A percentile compares a stretch with the other conserved stretches of the same genome.
These are phyloP conservation scores for Hydractinia echinata DNA, from an alignment of 30 jellyfish, hydroid and myxozoan species.

Conservation along the genomic window DNA sequence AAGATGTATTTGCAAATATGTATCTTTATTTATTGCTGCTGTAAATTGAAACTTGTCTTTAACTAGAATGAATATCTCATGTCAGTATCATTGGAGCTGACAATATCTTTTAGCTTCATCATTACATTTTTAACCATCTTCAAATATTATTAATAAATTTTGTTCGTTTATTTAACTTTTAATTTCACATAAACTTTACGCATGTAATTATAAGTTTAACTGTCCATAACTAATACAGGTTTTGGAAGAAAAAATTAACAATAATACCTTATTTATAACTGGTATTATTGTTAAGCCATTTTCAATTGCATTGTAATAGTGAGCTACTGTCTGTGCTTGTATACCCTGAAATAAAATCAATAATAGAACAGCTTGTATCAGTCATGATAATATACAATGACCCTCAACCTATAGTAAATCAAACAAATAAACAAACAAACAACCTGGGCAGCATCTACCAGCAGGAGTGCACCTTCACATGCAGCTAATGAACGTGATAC, in stretches of 20 bases:
- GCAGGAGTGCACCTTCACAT: conserved; percentile 88
- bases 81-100: too few relatives aligned
- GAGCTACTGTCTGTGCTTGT: conserved; percentile 98
- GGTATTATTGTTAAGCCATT: conserved; percentile 63
- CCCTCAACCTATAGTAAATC: too few relatives aligned
- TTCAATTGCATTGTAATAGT: conserved; percentile 59
- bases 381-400: neutral
- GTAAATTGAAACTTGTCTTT: too few relatives aligned
- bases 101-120: too few relatives aligned
- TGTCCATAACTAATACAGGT: neutral
- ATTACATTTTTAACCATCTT: too few relatives aligned
- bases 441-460: conserved; percentile 98
- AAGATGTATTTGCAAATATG: too few relatives aligned
- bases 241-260: neutral
- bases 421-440: neutral
- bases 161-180: too few relatives aligned
- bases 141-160: too few relatives aligned
- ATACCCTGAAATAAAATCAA: conserved; percentile 53
- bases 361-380: neutral
- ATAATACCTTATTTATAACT: conserved; percentile 72
- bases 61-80: too few relatives aligned
- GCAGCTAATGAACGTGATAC: conserved; percentile 97
- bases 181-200: too few relatives aligned
- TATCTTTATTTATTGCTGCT: too few relatives aligned
- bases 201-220: too few relatives aligned